These are phyloP conservation scores for Platalea minor DNA, from an alignment of 2,797 vertebrate genomes.

Conservation along the genomic window DNA sequence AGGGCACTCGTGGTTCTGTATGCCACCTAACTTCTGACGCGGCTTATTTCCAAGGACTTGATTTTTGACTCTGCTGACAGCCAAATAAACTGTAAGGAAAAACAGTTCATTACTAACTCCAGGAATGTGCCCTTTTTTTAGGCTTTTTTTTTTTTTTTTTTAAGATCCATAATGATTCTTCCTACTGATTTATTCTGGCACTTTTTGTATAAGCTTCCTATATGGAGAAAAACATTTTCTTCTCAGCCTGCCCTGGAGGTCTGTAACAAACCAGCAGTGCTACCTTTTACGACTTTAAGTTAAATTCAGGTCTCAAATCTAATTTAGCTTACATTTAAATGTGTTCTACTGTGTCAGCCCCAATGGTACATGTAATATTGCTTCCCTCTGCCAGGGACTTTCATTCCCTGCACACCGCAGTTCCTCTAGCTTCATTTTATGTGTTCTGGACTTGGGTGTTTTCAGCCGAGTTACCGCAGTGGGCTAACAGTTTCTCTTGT, in stretches of 20 bases:
- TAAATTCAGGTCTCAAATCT: not conserved
- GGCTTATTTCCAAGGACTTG: not conserved
- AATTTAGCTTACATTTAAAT: not conserved
- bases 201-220: not conserved
- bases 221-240: not conserved
- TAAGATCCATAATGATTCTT: not conserved
- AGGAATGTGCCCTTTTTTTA: slow-evolving; percentile 15
- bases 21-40: not conserved
- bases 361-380: not conserved
- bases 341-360: not conserved
- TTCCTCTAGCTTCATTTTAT: not conserved
- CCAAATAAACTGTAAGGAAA: not conserved
- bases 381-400: not conserved
- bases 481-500: not conserved
- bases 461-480: not conserved
- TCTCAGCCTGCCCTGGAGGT: not conserved
- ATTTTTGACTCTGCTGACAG: not conserved
- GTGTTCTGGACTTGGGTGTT: not conserved
- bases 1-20: not conserved
- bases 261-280: slow-evolving; percentile 3
- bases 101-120: not conserved
- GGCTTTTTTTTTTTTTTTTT: not conserved
- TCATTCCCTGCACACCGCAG: not conserved
- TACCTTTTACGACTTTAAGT: not conserved
- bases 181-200: not conserved